These are phyloP conservation scores for Callaeas wilsoni DNA, from an alignment of 2,113 vertebrate genomes.

Conservation along the genomic window DNA sequence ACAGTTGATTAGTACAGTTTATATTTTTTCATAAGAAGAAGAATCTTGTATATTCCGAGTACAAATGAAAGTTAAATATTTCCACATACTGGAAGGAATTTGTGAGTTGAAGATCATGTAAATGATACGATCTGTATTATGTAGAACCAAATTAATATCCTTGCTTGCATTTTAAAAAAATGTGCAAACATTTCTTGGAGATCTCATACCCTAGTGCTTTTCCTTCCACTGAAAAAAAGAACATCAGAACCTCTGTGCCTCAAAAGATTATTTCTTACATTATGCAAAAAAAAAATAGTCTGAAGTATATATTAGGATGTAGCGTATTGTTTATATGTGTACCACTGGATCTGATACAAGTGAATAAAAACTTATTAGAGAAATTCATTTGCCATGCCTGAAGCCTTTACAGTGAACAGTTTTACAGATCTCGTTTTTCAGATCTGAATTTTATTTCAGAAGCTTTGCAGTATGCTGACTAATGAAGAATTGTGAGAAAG, in stretches of 20 bases:
- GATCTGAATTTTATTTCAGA: conserved; percentile 57
- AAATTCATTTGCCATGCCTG: conserved; percentile 47
- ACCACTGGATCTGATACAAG: conserved; percentile 44
- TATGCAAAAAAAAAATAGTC: background rate
- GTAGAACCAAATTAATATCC: background rate
- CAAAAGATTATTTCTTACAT: conserved; percentile 21
- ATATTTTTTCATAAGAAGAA: background rate
- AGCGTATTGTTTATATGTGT: conserved; percentile 12
- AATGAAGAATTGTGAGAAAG: conserved; percentile 37
- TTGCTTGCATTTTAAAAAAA: conserved; percentile 20
- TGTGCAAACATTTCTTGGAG: background rate
- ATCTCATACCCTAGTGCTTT: background rate
- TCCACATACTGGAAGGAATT: background rate
- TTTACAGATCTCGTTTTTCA: conserved; percentile 68
- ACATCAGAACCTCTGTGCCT: background rate
- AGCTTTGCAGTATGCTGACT: conserved; percentile 24
- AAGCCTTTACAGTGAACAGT: conserved; percentile 50
- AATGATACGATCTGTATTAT: background rate
- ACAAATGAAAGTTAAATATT: background rate
- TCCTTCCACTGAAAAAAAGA: background rate
- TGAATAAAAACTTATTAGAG: conserved; percentile 62
- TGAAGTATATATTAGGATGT: conserved; percentile 19
- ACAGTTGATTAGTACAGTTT: background rate
- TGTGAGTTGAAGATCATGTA: background rate
- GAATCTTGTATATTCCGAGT: background rate